Percentiles rank a stretch among this genome's conserved stretches.
These are phyloP conservation scores for Pogonomyrmex barbatus DNA, from an alignment of 1,140 invertebrate species.

Conservation along the genomic window DNA sequence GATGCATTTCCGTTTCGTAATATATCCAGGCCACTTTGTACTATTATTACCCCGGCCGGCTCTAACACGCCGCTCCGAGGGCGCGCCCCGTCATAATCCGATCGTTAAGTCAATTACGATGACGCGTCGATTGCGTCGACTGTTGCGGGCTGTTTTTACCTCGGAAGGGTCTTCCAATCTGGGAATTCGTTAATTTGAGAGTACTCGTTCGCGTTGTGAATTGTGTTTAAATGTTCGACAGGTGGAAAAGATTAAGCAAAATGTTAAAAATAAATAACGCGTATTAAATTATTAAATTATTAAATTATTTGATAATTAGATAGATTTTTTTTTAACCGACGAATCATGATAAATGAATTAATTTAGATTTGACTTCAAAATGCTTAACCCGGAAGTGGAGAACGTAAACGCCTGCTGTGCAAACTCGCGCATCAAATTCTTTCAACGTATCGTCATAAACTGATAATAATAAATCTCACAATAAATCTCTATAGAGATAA, in stretches of 20 bases:
- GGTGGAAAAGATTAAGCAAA: background rate
- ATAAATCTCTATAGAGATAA: background rate
- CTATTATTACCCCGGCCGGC: conserved; percentile 67
- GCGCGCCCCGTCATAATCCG: conserved; percentile 54
- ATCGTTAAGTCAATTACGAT: conserved; percentile 72
- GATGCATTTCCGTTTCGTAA: conserved; percentile 75
- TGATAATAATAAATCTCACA: conserved; percentile 1
- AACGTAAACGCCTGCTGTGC: background rate
- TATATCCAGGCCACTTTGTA: conserved; percentile 73
- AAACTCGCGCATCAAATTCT: background rate
- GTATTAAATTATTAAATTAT: background rate
- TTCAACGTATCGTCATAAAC: background rate
- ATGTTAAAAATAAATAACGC: background rate
- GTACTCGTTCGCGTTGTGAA: conserved; percentile 1
- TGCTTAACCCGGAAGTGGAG: background rate
- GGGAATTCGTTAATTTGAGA: conserved; percentile 12
- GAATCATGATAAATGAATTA: background rate
- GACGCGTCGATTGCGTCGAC: conserved; percentile 42
- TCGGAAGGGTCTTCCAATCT: conserved; percentile 2
- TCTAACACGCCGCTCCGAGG: conserved; percentile 44
- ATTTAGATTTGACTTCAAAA: background rate
- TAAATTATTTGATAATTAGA: background rate
- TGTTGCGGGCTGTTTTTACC: conserved; percentile 27
- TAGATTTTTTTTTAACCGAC: background rate
- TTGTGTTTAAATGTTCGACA: background rate